These are phyloP conservation scores for Sebastes iracundus DNA, from an alignment of 2,797 vertebrate species.

Conservation along the genomic window DNA sequence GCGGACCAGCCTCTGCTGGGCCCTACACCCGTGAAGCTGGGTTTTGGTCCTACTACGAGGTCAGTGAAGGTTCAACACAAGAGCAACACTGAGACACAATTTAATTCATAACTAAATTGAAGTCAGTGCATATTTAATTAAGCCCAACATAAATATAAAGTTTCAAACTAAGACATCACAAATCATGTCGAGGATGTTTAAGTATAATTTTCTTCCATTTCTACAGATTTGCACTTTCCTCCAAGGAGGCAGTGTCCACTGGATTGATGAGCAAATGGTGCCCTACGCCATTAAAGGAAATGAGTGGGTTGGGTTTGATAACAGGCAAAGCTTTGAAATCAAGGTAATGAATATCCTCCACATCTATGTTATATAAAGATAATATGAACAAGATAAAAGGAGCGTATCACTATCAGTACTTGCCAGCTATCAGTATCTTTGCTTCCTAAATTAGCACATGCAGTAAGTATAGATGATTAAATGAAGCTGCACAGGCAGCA, in stretches of 20 bases:
- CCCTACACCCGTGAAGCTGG: conserved; percentile 83
- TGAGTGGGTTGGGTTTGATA: conserved; percentile 88
- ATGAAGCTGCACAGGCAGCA: background rate
- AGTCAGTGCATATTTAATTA: background rate
- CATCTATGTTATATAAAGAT: background rate
- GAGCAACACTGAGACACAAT: background rate
- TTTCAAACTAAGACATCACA: background rate
- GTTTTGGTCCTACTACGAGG: conserved; percentile 88
- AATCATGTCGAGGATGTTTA: background rate
- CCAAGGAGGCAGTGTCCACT: conserved; percentile 61
- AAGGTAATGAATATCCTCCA: conserved; percentile 78
- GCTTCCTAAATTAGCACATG: background rate
- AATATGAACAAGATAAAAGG: background rate
- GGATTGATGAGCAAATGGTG: conserved; percentile 83
- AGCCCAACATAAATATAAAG: background rate
- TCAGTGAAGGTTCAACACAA: conserved; percentile 39
- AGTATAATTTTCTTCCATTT: background rate
- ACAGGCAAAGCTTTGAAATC: conserved; percentile 78
- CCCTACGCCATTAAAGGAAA: conserved; percentile 82
- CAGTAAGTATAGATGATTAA: background rate
- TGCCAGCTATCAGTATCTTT: background rate
- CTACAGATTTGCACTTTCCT: conserved; percentile 85
- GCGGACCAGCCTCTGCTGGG: conserved; percentile 79
- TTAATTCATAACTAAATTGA: background rate
- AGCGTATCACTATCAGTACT: background rate